Evolutionary conservation across 2,113 vertebrate genomes (phyloP), one percentile per base, ranked within the genome.

Genomic region (Brachypteracias leptosomus): DNA sequence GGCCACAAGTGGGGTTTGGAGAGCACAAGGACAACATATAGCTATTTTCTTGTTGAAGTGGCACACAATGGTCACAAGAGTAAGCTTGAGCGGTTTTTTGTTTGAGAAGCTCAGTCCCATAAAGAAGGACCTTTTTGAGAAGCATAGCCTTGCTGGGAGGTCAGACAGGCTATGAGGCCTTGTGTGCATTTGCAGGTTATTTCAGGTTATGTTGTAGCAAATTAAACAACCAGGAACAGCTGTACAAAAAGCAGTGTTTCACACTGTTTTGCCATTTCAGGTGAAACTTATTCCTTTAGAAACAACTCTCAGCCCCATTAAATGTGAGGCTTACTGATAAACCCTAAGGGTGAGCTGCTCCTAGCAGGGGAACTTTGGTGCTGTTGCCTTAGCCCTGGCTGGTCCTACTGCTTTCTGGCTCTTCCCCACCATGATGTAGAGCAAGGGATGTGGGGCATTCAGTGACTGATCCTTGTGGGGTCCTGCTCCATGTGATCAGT

Each of bases 41-140:
- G 16, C 61, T 63, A 6, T 65, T 85, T 70, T 57, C 54, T 33
- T 46, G 3, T 9, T 77, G 55, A 83, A 83, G 47, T 10, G n/a
- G 8, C 18, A n/a, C 6, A 40, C 0, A 0, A 26, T 54, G 24
- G 10, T 33, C 5, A 0, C 16, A 52, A 52, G 21, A 26, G 6
- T 31, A 67, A 78, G 24, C 21, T 33, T 44, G 29, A 28, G 19
- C 68, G 10, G 4, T 59, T 73, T 66, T 6, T 49, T 62, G 9
- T 62, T 72, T 80, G 67, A 51, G 17, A 78, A 87, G 11, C 35
- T 77, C 33, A 22, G 9, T 47, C 16, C 36, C 11, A 14, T 58
- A 33, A 68, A 35, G 47, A 73, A 74, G 40, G 40, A n/a, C 6
- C 14, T 52, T 2, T 75, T 52, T 63, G 38, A 61, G 25, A 72